Evolutionary conservation across 92 coral and sea anemone genomes (phyloP).

Genomic region (Porites cylindrica): DNA sequence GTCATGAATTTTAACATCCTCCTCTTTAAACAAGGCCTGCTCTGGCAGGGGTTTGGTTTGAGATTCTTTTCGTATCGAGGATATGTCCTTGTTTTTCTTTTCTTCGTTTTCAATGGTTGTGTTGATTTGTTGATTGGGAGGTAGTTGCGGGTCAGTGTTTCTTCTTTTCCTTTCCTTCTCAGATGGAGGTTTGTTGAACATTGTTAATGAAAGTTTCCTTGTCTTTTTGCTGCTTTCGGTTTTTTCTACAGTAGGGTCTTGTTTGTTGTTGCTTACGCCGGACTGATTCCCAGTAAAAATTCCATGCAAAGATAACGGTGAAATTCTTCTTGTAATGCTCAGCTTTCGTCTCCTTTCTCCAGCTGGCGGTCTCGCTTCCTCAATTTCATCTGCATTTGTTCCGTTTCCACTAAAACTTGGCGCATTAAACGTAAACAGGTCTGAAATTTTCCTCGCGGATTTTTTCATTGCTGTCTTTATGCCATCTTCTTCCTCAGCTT

Average conservation of each 20-base stretch:
- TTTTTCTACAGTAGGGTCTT: slow-evolving; percentile 44
- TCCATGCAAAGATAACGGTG: slow-evolving; percentile 72
- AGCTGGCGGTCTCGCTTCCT: slow-evolving; percentile 47
- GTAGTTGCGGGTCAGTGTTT: slow-evolving; percentile 78
- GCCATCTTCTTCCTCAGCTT: slow-evolving; percentile 84
- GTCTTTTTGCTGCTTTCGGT: slow-evolving; percentile 39
- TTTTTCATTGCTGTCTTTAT: slow-evolving; percentile 37
- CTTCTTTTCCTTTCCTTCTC: slow-evolving; percentile 73
- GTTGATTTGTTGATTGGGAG: slow-evolving; percentile 36
- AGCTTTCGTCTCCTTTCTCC: slow-evolving; percentile 73
- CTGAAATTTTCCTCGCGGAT: slow-evolving; percentile 74
- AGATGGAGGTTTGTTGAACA: slow-evolving; percentile 63
- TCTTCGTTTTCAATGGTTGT: slow-evolving; percentile 26
- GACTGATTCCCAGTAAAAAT: slow-evolving; percentile 57
- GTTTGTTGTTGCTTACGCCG: slow-evolving; percentile 42
- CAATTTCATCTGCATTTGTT: slow-evolving; percentile 30
- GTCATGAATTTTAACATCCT: slow-evolving; percentile 79
- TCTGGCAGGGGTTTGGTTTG: slow-evolving; percentile 56
- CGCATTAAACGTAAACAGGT: slow-evolving; percentile 74
- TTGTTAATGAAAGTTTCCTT: slow-evolving; percentile 76
- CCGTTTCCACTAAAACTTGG: slow-evolving; percentile 31
- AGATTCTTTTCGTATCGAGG: slow-evolving; percentile 20
- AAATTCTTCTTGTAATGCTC: slow-evolving; percentile 69
- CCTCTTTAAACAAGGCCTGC: slow-evolving; percentile 80
- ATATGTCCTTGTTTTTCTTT: slow-evolving; percentile 3